Base-by-base conservation (phyloP, 2,113 vertebrate genomes). In the Aix galericulata region DNA sequence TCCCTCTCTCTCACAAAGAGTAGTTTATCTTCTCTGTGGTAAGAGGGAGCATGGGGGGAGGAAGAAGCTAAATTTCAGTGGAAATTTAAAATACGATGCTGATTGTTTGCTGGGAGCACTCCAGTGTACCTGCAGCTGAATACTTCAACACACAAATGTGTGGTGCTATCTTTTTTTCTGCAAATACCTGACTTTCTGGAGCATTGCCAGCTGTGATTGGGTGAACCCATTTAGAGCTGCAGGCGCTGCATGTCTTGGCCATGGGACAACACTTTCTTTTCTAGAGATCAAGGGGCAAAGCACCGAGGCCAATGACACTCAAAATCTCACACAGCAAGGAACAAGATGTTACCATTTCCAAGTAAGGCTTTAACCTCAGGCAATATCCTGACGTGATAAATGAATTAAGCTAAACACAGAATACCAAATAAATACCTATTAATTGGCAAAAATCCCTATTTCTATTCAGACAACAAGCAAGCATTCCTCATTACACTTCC, bases 51-150 rank as follows among this genome's bases (percentile, higher is more conserved):
- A 63, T 11, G 14, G 55, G 73, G 85, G 91, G 18, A 69, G 31
- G 32, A 86, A 97, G 69, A 92, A 94, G 85, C 31, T 85, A 36
- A 82, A 89, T 93, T 95, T 89, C 71, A 46, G 31, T 50, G n/a
- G 66, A 67, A 91, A 94, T 82, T 75, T 91, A 94, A 92, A 59
- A 59, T 77, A 62, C 17, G 93, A 23, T 26, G 29, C 6, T 21
- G 55, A 40, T 82, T 76, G 23, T 91, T 96, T 52, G 40, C 40
- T 94, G 73, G 31, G 80, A 77, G 8, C n/a, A 55, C 34, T 95
- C 36, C 22, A 64, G 80, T 40, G 26, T 68, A 72, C 8, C 13
- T 94, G 53, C 32, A 59, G n/a, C 40, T 86, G 76, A 71, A 81
- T 74, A 44, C 7, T 34, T 67, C 34, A 36, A 29, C 46, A 48